phyloP scores from a whole-genome alignment of 2,113 vertebrate species.

The Anoplopoma fimbria region DNA sequence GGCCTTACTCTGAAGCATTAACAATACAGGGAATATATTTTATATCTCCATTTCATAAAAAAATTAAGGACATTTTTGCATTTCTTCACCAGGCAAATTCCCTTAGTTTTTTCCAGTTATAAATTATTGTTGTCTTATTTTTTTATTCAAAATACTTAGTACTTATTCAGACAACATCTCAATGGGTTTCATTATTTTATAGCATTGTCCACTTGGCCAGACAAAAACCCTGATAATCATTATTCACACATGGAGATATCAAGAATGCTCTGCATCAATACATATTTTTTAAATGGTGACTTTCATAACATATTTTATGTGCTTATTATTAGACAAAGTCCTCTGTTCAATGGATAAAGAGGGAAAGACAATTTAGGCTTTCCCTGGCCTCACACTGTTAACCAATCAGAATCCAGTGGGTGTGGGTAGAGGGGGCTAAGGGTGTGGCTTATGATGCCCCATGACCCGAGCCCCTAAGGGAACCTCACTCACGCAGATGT shows the following conservation, averaged over 20 bases:
- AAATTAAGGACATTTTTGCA: background rate
- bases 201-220: background rate
- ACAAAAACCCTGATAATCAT: conserved; percentile 35
- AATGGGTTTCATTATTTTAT: background rate
- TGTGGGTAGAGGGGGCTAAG: conserved; percentile 42
- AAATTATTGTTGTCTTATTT: background rate
- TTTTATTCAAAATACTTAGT: background rate
- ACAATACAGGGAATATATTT: background rate
- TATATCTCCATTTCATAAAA: background rate
- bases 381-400: conserved; percentile 42
- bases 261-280: too few species aligned
- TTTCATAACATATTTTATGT: conserved; percentile 30
- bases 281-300: background rate
- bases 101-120: background rate
- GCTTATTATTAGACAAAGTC: conserved; percentile 53
- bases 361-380: conserved; percentile 48
- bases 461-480: conserved; percentile 71
- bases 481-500: conserved; percentile 62
- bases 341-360: conserved; percentile 29
- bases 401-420: conserved; percentile 70
- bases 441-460: conserved; percentile 71
- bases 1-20: background rate
- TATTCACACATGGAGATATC: conserved; percentile 13
- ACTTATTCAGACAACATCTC: conserved; percentile 10
- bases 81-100: background rate